Conservation (phyloP, 1,140 invertebrate species). For the Coelopa frigida region DNA sequence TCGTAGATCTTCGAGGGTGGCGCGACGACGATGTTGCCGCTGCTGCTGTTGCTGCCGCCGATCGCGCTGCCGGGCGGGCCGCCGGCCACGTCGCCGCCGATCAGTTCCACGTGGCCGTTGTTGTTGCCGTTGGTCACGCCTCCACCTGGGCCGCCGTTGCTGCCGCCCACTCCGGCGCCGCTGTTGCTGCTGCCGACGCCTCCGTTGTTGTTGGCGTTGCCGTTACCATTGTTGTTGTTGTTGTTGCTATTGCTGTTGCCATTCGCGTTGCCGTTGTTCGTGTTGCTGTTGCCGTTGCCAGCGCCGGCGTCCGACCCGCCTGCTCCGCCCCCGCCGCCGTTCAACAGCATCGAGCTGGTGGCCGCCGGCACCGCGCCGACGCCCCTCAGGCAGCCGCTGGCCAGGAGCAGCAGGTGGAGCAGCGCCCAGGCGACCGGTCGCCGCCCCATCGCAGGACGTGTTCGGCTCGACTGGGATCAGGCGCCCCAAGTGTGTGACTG, state of each 20-base stretch:
- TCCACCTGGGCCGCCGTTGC: background rate
- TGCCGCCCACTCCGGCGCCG: background rate
- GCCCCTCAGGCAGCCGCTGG: too few relatives aligned
- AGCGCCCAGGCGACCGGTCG: slow-evolving; percentile 1
- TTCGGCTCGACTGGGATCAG: too few relatives aligned
- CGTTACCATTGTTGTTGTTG: slow-evolving; percentile 8
- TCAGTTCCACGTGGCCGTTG: slow-evolving; percentile 1
- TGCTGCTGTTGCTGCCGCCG: slow-evolving; percentile 6
- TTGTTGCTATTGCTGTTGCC: slow-evolving; percentile 12
- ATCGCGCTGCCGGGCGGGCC: background rate
- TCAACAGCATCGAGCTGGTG: too few relatives aligned
- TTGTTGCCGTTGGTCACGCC: background rate
- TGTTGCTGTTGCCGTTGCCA: slow-evolving; percentile 4
- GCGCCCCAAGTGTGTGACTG: too few relatives aligned
- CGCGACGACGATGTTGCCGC: slow-evolving; percentile 14
- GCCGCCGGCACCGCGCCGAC: too few relatives aligned
- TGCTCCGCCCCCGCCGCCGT: background rate
- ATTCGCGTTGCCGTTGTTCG: slow-evolving; percentile 7
- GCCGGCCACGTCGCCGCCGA: background rate
- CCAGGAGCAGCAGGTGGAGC: background rate
- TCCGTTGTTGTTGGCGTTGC: slow-evolving; percentile 4
- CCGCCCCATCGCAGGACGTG: background rate
- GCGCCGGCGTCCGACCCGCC: background rate
- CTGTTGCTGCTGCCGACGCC: slow-evolving; percentile 4
- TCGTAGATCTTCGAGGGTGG: slow-evolving; percentile 36